Evolutionary conservation across 2,888 invertebrate genomes (phyloP), one percentile per base, ranked within the genome.

Genomic region (Scaptomyza polygonia): DNA sequence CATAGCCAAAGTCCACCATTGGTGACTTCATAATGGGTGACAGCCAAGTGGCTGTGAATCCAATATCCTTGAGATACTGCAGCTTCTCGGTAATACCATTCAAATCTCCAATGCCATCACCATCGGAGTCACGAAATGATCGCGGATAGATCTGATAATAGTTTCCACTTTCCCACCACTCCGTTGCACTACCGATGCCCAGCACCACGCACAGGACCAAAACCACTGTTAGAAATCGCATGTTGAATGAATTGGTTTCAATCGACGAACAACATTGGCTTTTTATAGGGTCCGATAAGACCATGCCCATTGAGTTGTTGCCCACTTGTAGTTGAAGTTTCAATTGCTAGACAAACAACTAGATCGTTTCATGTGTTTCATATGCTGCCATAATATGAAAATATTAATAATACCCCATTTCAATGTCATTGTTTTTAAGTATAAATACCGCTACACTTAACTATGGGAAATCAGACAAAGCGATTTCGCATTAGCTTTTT

Each of bases 121-220:
- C 95, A 88, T 96, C 91, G 48, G 95, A 94, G 89, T 98, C 97
- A 82, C 94, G 93, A 92, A 96, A 97, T 1, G 96, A 96, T 77
- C 95, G 93, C 0, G 96, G 95, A 88, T 96, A 96, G 18, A 96
- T 94, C 89, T 97, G 96, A 90, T 97, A 97, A 82, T 96, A 94
- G 72, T 90, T 91, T 29, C 89, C 91, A 66, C 85, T 89, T 63
- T 90, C 88, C 90, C 90, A 91, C 91, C 91, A 91, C 64, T 83
- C 61, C 5, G 72, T 78, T 71, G 84, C 81, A 14, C 69, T 39
- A 9, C 43, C 49, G 6, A 61, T 34, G 14, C 68, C 68, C 59
- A 86, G 45, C 45, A 71, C 62, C 40, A 72, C 43, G 0, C 57
- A 43, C 14, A 75, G 40, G 8, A 70, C 30, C 5, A 27, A 72